Base-by-base conservation (phyloP, 2,113 vertebrate genomes). In the Trematomus loennbergii region DNA sequence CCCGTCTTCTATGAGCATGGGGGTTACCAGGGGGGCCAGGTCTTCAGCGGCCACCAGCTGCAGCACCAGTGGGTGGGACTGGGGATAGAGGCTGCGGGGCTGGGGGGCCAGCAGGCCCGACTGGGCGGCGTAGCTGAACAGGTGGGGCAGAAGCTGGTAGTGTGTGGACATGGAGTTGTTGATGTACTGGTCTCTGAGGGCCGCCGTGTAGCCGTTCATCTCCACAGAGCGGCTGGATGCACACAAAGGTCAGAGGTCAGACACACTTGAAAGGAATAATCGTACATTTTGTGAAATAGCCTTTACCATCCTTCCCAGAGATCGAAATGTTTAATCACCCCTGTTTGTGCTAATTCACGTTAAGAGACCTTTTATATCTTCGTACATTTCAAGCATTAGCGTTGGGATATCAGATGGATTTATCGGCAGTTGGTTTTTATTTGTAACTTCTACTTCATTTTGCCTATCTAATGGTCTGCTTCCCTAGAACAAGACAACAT, bases 1-100 rank as follows among this genome's bases (percentile, higher is more conserved):
- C 98, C 97, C 98, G 4, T 99, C 98, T 90, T 99, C 98, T 5
- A 99, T 98, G 72, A 99, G 96, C 98, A 99, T 99, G 0, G 98
- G 98, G 0, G 98, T 99, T 79, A 94, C 89, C 4, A 99, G 88
- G 0, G 97, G 97, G 67, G 97, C 95, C 95, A 98, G 91, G 85
- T 99, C 98, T 82, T 99, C 98, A 0, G 98, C 98, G 0, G 97
- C 96, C 85, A 99, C 92, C 78, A 99, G 90, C 93, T 99, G 98
- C 88, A 95, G 94, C 91, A 99, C 97, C 55, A 99, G 94, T 2
- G 96, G 94, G 82, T 97, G 97, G 1, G 97, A 97, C 94, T 99
- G 98, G 3, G 98, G 96, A 83, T 98, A 98, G 58, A 98, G 94
- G 89, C 95, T 96, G 75, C 97, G 97, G 0, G 97, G 67, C 91